Conservation (phyloP, 2,113 vertebrate genomes). For the Stigmatopora argus region DNA sequence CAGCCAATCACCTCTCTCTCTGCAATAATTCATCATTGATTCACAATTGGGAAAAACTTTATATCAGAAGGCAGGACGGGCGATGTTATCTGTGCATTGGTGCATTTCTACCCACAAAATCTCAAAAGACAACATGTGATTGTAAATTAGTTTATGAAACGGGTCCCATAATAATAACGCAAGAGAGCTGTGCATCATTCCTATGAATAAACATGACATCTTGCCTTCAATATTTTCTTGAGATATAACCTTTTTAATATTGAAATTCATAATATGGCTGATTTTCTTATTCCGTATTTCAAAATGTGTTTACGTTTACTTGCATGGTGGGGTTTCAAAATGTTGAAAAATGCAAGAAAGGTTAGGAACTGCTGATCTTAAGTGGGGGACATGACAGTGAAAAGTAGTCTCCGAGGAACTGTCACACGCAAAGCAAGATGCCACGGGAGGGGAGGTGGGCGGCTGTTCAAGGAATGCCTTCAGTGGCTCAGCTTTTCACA, state of each 20-base stretch:
- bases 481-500: conserved; percentile 76
- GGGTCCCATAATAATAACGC: background rate
- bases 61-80: background rate
- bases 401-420: conserved; percentile 72
- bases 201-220: background rate
- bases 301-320: background rate
- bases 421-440: conserved; percentile 71
- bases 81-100: background rate
- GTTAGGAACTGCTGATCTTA: background rate
- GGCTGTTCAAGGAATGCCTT: conserved; percentile 69
- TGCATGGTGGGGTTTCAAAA: background rate
- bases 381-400: conserved; percentile 68
- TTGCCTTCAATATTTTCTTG: background rate
- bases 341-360: background rate
- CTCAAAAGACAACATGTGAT: background rate
- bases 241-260: background rate
- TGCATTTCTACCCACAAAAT: background rate
- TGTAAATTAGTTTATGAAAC: background rate
- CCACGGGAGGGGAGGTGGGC: conserved; percentile 50
- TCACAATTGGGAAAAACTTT: background rate
- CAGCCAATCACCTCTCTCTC: background rate
- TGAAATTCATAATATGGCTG: background rate
- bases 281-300: background rate
- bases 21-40: background rate
- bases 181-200: background rate